phyloP scores from a whole-genome alignment of 2,888 invertebrate species.

The Amiota mariae region DNA sequence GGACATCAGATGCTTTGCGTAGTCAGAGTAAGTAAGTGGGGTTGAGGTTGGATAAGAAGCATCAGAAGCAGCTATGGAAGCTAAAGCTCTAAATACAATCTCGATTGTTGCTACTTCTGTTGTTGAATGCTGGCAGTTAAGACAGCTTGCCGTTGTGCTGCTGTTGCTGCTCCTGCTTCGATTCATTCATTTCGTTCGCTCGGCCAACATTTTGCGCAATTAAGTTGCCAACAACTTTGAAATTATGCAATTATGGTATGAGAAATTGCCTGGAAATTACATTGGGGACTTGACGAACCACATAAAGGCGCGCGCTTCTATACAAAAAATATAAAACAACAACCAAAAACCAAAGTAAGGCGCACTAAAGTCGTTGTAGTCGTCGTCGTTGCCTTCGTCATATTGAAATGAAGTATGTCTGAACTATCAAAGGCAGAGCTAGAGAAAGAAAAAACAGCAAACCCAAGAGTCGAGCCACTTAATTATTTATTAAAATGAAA shows the following conservation, averaged over 20 bases:
- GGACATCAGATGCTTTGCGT: background rate
- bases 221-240: constrained; percentile 73
- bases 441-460: background rate
- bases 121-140: constrained; percentile 6
- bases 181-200: background rate
- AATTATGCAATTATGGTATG: constrained; percentile 72
- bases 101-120: background rate
- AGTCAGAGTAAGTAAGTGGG: no score
- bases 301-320: constrained; percentile 36
- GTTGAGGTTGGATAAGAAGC: no score
- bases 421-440: no score
- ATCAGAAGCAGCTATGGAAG: background rate
- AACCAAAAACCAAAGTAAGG: constrained; percentile 4
- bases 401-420: constrained; percentile 19
- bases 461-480: constrained; percentile 45
- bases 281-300: constrained; percentile 62
- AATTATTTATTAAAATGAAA: constrained; percentile 66
- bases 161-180: background rate
- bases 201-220: constrained; percentile 60
- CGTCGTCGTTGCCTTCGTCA: background rate
- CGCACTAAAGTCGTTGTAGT: background rate
- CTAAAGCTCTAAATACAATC: background rate
- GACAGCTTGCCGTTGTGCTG: background rate
- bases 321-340: background rate
- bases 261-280: constrained; percentile 70